Percentiles rank a stretch among this genome's conserved stretches.
Conservation (phyloP, 2,113 vertebrate species). For the Psephotus haematonotus region DNA sequence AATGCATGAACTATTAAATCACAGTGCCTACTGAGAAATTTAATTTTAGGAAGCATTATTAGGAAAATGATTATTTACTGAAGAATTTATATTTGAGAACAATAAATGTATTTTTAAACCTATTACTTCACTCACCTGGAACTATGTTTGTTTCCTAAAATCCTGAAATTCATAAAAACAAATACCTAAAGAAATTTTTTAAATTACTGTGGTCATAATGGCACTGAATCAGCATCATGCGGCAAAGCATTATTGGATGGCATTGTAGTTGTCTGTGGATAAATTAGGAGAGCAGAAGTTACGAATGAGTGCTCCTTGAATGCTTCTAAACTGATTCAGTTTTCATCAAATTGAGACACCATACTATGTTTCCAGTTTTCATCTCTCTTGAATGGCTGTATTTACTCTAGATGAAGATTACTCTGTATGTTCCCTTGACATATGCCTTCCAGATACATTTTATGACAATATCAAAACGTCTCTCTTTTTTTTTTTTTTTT, state of each 20-base stretch:
- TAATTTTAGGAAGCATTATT: constrained; percentile 12
- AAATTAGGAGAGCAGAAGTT: not conserved
- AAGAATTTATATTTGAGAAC: not conserved
- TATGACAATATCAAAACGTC: constrained; percentile 32
- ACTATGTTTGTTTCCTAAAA: constrained; percentile 6
- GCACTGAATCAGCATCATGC: not conserved
- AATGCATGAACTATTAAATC: constrained; percentile 49
- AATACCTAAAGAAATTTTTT: not conserved
- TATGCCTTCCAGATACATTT: constrained; percentile 59
- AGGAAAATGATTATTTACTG: not conserved
- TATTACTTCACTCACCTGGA: not conserved
- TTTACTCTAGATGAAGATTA: constrained; percentile 69
- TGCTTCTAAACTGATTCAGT: constrained; percentile 26
- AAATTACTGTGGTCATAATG: not conserved
- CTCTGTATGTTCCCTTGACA: constrained; percentile 41
- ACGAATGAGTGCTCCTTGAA: constrained; percentile 24
- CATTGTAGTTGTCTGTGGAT: not conserved
- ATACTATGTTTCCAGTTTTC: constrained; percentile 43
- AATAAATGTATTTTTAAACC: not conserved
- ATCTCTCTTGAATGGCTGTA: constrained; percentile 41
- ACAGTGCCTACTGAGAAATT: not conserved
- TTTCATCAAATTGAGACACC: constrained; percentile 58
- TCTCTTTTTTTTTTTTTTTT: not conserved
- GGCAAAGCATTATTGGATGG: not conserved
- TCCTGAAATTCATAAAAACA: not conserved